phyloP scores from a whole-genome alignment of 2,113 vertebrate species.

The Protomyctophum bolini region DNA sequence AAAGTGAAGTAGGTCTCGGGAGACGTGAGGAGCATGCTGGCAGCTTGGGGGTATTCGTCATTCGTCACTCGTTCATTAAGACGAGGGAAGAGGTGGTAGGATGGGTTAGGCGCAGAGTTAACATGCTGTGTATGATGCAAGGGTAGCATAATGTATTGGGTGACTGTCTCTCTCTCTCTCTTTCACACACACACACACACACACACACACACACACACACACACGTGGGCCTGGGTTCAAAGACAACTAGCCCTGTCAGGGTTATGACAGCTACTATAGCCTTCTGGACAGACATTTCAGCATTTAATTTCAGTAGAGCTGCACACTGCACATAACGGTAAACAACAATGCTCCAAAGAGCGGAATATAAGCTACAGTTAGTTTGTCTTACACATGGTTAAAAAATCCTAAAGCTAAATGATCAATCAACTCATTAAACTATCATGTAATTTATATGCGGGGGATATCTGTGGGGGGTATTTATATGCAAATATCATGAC shows the following conservation, averaged over 20 bases:
- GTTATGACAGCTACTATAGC: neutral
- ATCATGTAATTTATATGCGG: too few relatives aligned
- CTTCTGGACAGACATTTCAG: too few relatives aligned
- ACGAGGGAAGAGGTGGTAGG: constrained; percentile 1
- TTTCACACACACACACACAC: neutral
- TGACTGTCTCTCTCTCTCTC: neutral
- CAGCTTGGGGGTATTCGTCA: constrained; percentile 14
- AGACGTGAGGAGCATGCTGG: constrained; percentile 42
- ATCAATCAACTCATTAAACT: too few relatives aligned
- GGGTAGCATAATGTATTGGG: constrained; percentile 11
- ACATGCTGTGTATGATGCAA: neutral
- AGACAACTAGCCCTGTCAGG: constrained; percentile 46
- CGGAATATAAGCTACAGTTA: too few relatives aligned
- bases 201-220: neutral
- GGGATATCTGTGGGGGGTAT: too few relatives aligned
- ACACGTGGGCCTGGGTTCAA: constrained; percentile 43
- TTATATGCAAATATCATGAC: too few relatives aligned
- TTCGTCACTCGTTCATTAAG: constrained; percentile 58
- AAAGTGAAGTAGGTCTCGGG: constrained; percentile 41
- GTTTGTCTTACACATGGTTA: too few relatives aligned
- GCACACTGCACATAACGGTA: too few relatives aligned
- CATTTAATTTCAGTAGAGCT: too few relatives aligned
- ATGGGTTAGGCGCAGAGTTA: too few relatives aligned
- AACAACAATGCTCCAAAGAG: too few relatives aligned
- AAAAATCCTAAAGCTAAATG: too few relatives aligned